Conservation (phyloP, 2,113 vertebrate species). For the Chrysochloris asiatica region DNA sequence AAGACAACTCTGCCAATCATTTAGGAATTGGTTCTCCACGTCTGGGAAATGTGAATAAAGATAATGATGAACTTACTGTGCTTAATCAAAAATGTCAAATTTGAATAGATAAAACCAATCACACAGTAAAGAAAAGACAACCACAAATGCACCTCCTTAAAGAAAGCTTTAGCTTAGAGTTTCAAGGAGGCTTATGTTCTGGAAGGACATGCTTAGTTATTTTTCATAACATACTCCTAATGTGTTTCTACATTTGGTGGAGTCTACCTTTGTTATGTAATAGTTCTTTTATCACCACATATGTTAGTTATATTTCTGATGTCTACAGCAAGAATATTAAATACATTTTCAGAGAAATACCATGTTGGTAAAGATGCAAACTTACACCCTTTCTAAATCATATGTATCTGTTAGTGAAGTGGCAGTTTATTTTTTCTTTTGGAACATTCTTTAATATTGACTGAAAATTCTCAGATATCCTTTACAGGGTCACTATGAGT, state of each 20-base stretch:
- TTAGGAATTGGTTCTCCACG: rapidly evolving
- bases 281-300: neutral
- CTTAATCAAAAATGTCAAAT: neutral
- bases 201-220: neutral
- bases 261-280: neutral
- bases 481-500: too few relatives aligned
- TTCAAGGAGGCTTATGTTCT: neutral
- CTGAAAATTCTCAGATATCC: too few relatives aligned
- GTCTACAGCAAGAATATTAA: neutral
- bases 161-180: neutral
- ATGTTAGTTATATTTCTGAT: neutral
- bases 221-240: neutral
- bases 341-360: neutral
- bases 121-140: neutral
- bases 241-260: neutral
- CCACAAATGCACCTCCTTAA: neutral
- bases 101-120: neutral
- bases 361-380: neutral
- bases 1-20: neutral
- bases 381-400: neutral
- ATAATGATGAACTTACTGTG: neutral
- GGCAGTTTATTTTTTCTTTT: neutral
- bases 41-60: neutral
- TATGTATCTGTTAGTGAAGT: neutral
- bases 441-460: neutral